phyloP scores from a whole-genome alignment of 2,113 vertebrate genomes.

The Oreocharis arfaki region DNA sequence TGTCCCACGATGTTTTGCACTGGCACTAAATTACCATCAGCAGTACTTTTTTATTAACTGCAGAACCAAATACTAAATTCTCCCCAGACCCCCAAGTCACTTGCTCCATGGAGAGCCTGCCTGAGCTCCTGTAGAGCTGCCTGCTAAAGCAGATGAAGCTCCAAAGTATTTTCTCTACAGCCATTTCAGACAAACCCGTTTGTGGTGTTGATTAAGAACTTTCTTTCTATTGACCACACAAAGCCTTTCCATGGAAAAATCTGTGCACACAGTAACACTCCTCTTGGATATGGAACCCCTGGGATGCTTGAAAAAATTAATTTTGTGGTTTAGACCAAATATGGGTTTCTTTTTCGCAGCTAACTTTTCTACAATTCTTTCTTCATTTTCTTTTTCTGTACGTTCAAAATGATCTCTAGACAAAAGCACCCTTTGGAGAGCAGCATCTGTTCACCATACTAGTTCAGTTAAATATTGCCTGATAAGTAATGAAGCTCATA shows the following conservation, averaged over 20 bases:
- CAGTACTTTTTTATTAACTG: neutral
- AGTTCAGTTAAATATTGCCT: conserved; percentile 24
- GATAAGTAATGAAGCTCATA: neutral
- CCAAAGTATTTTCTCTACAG: neutral
- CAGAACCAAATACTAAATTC: neutral
- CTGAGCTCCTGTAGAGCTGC: neutral
- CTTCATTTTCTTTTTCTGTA: neutral
- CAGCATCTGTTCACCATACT: conserved; percentile 16
- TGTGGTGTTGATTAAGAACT: neutral
- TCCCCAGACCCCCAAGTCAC: rapidly evolving
- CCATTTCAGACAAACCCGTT: neutral
- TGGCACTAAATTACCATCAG: neutral
- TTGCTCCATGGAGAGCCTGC: neutral
- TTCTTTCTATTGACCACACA: neutral
- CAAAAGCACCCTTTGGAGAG: conserved; percentile 8
- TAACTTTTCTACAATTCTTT: neutral
- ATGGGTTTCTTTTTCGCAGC: neutral
- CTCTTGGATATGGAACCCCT: neutral
- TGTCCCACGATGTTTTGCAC: rapidly evolving
- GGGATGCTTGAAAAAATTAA: neutral
- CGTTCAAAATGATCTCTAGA: neutral
- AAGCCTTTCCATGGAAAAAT: neutral
- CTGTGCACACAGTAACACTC: neutral
- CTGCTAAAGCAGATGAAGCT: neutral
- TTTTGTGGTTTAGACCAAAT: neutral